Evolutionary conservation across 1,140 invertebrate species (phyloP).

Genomic region (Notospermus geniculatus): DNA sequence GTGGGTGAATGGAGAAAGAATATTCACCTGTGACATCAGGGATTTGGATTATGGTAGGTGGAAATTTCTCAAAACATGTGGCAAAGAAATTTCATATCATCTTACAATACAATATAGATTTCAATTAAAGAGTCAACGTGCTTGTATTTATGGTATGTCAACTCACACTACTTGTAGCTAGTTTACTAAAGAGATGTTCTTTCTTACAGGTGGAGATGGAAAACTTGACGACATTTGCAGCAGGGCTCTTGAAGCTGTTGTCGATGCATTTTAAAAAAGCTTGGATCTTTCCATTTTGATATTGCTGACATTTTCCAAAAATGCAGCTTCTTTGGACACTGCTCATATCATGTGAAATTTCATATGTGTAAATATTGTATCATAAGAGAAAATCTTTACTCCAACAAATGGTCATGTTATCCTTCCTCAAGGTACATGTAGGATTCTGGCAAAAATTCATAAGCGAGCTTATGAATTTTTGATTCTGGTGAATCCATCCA

Average conservation of each 20-base stretch:
- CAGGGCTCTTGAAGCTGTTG: slow-evolving; percentile 27
- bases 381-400: too few relatives aligned
- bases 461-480: too few relatives aligned
- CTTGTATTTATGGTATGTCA: background rate
- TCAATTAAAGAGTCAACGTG: background rate
- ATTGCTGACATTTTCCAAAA: too few relatives aligned
- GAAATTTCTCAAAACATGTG: background rate
- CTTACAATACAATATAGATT: background rate
- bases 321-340: too few relatives aligned
- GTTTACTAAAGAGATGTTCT: slow-evolving; percentile 5
- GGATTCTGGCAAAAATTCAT: too few relatives aligned
- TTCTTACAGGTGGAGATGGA: slow-evolving; percentile 35
- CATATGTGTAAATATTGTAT: too few relatives aligned
- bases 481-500: too few relatives aligned
- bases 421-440: too few relatives aligned
- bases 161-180: background rate
- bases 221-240: slow-evolving; percentile 30
- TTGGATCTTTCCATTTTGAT: background rate
- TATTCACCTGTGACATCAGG: slow-evolving; percentile 39
- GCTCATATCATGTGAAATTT: too few relatives aligned
- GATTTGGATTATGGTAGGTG: slow-evolving; percentile 41
- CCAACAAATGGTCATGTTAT: too few relatives aligned
- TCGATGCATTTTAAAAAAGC: slow-evolving; percentile 27
- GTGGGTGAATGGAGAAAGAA: slow-evolving; percentile 39
- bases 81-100: background rate